Base-by-base conservation (phyloP, 64 coral and sea anemone genomes). In the Porites lutea region DNA sequence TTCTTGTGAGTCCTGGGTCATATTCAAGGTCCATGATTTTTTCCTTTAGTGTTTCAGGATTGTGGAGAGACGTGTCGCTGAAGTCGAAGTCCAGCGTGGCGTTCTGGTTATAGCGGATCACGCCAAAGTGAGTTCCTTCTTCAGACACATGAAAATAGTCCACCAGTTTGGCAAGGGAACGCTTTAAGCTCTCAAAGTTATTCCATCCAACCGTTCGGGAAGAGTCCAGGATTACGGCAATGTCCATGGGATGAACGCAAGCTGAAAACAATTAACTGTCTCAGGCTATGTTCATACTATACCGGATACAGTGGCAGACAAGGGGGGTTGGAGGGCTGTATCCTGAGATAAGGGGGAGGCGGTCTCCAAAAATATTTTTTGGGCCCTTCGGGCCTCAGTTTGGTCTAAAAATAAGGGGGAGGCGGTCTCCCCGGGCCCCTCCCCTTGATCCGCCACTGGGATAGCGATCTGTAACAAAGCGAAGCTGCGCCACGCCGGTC, bases 61-160 rank as follows among this genome's bases (percentile, higher is more conserved):
- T 83, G 52, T 92, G 65, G 8, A 85, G 72, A 10, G 88, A 74
- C 1, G 92, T 45, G 15, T 97, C 83, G 6, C 52, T 72, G 43
- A 97, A 97, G 53, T 90, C 65, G 48, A 97, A 94, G 71, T 97
- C 92, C 16, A 97, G 23, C 18, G 46, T 78, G 0, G 95, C 87
- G 43, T 90, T 66, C 21, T 97, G 20, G 15, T 97, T 97, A 78
- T 94, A 97, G 67, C 91, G 92, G 11, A 97, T 65, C 14, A 97
- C 48, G 0, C 95, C 95, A 62, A 97, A 93, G 59, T 92, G 92
- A 48, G 95, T 94, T n/a, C 83, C 92, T 45, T 86, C 74, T 52
- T 93, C 62, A 14, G 95, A 97, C 13, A 97, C 91, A 8, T 94
- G 59, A 71, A 97, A 97, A 52, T 97, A 97, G 3, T 83, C 92